phyloP scores from a whole-genome alignment of 2,113 vertebrate genomes.

The Nicator chloris region DNA sequence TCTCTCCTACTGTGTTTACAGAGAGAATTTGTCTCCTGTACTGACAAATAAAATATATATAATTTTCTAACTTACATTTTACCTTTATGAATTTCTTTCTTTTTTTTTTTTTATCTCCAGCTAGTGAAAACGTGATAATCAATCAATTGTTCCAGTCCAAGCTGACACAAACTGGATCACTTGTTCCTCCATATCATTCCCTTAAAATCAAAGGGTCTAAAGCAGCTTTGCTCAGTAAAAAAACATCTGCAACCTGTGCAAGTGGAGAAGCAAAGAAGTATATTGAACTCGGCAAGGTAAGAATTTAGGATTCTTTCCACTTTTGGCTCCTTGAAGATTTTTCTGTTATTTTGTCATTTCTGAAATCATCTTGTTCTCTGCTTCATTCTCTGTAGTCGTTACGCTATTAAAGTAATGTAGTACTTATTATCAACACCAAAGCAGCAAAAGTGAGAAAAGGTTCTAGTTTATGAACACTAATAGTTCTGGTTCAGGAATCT shows the following conservation, averaged over 20 bases:
- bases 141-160: slow-evolving; percentile 92
- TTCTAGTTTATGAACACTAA: neutral
- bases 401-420: neutral
- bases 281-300: slow-evolving; percentile 87
- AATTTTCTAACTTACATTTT: neutral
- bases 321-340: neutral
- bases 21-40: too few relatives aligned
- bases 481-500: neutral
- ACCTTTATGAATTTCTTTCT: neutral
- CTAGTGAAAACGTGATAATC: slow-evolving; percentile 91
- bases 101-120: slow-evolving; percentile 66
- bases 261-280: slow-evolving; percentile 78
- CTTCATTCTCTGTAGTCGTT: neutral
- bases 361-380: neutral
- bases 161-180: slow-evolving; percentile 89
- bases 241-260: slow-evolving; percentile 32
- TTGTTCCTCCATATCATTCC: slow-evolving; percentile 79
- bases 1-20: neutral
- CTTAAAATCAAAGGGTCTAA: slow-evolving; percentile 81
- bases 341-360: neutral
- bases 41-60: neutral
- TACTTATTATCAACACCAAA: neutral
- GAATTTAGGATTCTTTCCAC: neutral
- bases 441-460: neutral
- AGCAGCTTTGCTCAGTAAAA: slow-evolving; percentile 80